A percentile compares a stretch with the other conserved stretches of the same genome.
These are phyloP conservation scores for Pterois miles DNA, from an alignment of 2,797 vertebrate species.

Conservation along the genomic window DNA sequence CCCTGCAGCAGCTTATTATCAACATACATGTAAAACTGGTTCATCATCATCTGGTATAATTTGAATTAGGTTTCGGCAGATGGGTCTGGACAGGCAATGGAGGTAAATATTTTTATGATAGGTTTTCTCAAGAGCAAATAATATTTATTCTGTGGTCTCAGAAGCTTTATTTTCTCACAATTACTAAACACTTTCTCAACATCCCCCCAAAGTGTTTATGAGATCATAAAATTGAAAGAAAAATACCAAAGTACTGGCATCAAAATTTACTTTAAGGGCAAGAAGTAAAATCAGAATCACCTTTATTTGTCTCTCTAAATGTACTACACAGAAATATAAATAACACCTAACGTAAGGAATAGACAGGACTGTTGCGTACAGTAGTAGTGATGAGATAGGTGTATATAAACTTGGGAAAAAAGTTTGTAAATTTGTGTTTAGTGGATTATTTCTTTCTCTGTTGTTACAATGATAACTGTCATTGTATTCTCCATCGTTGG, in stretches of 20 bases:
- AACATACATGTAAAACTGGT: neutral
- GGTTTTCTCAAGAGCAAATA: neutral
- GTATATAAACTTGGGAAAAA: too few species aligned
- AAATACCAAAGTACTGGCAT: neutral
- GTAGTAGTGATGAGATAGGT: too few species aligned
- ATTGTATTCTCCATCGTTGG: too few species aligned
- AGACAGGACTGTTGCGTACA: too few species aligned
- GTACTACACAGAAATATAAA: too few species aligned
- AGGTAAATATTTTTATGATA: neutral
- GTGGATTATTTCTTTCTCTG: too few species aligned
- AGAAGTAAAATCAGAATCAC: too few species aligned
- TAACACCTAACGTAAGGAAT: too few species aligned
- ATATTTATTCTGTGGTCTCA: neutral
- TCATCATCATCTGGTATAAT: neutral
- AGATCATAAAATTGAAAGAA: neutral
- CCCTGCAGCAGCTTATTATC: neutral
- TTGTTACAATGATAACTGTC: too few species aligned
- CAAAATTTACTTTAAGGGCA: too few species aligned
- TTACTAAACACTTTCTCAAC: neutral
- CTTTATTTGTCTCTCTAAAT: too few species aligned
- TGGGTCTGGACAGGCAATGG: rapidly evolving
- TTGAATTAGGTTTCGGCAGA: neutral
- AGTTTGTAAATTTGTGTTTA: too few species aligned
- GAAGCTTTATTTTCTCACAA: neutral
- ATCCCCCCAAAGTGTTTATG: neutral